phyloP scores from a whole-genome alignment of 2,888 invertebrate species.

The Microctonus hyperodae region DNA sequence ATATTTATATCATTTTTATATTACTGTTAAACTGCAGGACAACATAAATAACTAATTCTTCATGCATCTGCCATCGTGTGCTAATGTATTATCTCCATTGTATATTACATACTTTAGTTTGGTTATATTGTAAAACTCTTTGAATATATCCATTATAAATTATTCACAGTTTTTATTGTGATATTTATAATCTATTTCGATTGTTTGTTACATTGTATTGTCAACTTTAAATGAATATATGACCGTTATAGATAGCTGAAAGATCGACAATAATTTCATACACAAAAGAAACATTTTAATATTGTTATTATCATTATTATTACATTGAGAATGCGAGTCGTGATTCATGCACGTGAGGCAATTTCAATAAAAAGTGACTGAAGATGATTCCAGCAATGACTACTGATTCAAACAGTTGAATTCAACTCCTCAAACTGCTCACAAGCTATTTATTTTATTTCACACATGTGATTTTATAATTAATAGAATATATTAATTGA shows the following conservation, averaged over 20 bases:
- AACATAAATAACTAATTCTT: no score
- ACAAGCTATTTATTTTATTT: background rate
- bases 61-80: no score
- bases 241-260: background rate
- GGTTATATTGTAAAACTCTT: no score
- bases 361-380: conserved; percentile 1
- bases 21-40: no score
- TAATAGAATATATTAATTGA: background rate
- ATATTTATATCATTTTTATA: no score
- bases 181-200: background rate
- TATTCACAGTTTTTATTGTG: background rate
- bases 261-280: background rate
- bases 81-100: no score
- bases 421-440: background rate
- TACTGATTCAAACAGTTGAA: background rate
- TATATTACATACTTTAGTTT: no score
- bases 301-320: background rate
- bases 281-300: background rate
- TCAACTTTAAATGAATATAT: background rate
- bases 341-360: conserved; percentile 17
- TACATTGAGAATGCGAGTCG: conserved; percentile 11
- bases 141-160: no score
- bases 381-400: background rate
- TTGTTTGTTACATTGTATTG: background rate
- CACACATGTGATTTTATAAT: background rate